A percentile compares a stretch with the other conserved stretches of the same genome.
phyloP scores from a whole-genome alignment of 2,797 vertebrate genomes.

The Paramormyrops hopkinsi region DNA sequence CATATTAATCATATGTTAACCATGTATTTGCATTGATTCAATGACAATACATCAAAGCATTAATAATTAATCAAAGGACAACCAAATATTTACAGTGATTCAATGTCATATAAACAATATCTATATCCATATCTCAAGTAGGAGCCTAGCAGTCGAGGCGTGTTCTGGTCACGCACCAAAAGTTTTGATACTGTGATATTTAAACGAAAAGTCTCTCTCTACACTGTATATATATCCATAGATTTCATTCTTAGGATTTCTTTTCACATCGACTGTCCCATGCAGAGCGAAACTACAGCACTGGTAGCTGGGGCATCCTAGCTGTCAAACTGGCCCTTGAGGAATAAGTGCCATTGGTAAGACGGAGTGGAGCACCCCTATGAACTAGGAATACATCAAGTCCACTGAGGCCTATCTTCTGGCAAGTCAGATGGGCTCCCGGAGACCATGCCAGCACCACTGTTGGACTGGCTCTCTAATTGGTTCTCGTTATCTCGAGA shows the following conservation, averaged over 20 bases:
- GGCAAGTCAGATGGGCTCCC: not conserved
- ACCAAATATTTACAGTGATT: no score
- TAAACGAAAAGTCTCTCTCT: not conserved
- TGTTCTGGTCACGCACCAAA: not conserved
- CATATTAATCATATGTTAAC: no score
- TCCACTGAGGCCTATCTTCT: not conserved
- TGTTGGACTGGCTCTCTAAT: not conserved
- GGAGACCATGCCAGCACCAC: not conserved
- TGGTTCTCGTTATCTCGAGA: not conserved
- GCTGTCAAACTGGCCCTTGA: no score
- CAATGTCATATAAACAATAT: no score
- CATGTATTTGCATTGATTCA: no score
- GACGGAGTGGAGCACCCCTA: not conserved
- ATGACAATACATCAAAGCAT: no score
- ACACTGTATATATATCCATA: not conserved
- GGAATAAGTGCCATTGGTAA: not conserved
- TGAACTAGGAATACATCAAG: not conserved
- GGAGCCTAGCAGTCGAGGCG: no score
- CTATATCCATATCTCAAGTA: no score
- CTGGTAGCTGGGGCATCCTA: no score
- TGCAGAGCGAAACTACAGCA: no score
- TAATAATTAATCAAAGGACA: no score
- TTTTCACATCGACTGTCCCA: not conserved
- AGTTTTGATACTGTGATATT: not conserved
- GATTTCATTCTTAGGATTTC: not conserved